These are phyloP conservation scores for Polydrusus cervinus DNA, from an alignment of 2,888 invertebrate genomes.

Conservation along the genomic window DNA sequence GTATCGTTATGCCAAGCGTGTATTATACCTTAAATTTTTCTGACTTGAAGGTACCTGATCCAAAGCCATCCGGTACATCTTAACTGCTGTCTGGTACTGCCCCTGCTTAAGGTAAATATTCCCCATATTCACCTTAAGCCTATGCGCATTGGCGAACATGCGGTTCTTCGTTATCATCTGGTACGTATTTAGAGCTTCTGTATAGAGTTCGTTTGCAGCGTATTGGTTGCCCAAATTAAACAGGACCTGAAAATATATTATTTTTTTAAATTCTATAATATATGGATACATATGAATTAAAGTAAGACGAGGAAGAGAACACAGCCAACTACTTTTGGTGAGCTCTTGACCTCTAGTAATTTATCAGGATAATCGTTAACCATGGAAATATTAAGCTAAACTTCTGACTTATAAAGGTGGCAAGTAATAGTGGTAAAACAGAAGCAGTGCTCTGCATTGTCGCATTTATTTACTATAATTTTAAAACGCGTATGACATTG, in stretches of 20 bases:
- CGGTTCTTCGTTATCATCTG: conserved; percentile 95
- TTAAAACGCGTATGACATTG: no score
- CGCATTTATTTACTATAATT: no score
- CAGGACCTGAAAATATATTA: conserved; percentile 79
- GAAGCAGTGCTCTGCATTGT: no score
- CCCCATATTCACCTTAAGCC: conserved; percentile 97
- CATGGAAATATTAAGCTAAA: no score
- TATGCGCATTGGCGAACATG: conserved; percentile 93
- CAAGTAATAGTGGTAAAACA: no score
- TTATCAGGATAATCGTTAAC: no score
- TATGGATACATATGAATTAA: no score
- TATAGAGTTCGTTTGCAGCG: conserved; percentile 93
- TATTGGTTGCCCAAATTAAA: conserved; percentile 98
- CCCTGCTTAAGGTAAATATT: conserved; percentile 97
- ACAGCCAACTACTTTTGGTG: no score
- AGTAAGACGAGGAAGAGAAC: no score
- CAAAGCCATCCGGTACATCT: conserved; percentile 98
- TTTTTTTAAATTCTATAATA: no score
- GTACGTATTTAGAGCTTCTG: conserved; percentile 97
- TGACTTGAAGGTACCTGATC: conserved; percentile 96
- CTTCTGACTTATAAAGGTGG: no score
- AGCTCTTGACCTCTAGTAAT: no score
- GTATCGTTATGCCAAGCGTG: background rate
- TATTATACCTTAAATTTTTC: conserved; percentile 87
- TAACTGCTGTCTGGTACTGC: conserved; percentile 94